A percentile compares a stretch with the other conserved stretches of the same genome.
Evolutionary conservation across 2,797 vertebrate genomes (phyloP).

Genomic region (Macropus fuliginosus): DNA sequence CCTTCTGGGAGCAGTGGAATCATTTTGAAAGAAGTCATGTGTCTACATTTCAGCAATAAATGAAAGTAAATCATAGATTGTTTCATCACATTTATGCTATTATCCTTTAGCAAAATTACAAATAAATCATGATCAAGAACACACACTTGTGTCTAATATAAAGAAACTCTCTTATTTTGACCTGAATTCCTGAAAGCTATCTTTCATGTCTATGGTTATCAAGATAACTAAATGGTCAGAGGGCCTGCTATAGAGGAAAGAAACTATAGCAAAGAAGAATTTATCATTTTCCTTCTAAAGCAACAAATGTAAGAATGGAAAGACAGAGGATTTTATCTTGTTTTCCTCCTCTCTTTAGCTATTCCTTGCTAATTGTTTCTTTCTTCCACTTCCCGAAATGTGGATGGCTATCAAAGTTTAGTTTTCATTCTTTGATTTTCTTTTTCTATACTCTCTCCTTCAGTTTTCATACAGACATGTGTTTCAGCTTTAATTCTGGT

Average conservation of each 20-base stretch:
- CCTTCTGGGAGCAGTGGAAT: not conserved
- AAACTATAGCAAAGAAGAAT: slow-evolving; percentile 13
- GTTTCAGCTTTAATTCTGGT: not conserved
- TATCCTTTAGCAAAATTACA: slow-evolving; percentile 23
- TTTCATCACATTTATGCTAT: slow-evolving; percentile 51
- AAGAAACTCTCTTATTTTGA: slow-evolving; percentile 34
- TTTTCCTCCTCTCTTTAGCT: not conserved
- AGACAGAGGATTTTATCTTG: not conserved
- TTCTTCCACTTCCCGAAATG: not conserved
- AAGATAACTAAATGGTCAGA: slow-evolving; percentile 14
- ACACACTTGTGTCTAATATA: not conserved
- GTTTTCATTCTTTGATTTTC: not conserved
- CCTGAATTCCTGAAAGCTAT: slow-evolving; percentile 50
- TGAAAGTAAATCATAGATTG: slow-evolving; percentile 6
- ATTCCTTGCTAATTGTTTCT: slow-evolving; percentile 8
- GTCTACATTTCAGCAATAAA: slow-evolving; percentile 29
- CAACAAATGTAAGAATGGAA: not conserved
- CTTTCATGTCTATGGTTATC: slow-evolving; percentile 16
- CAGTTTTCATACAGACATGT: not conserved
- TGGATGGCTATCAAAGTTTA: not conserved
- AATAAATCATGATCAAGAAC: slow-evolving; percentile 45
- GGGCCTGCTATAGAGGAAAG: not conserved
- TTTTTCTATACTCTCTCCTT: not conserved
- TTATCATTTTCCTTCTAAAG: slow-evolving; percentile 34
- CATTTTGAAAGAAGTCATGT: slow-evolving; percentile 25